phyloP scores from a whole-genome alignment of 2,888 invertebrate genomes.

The Drosophila prostipennis region DNA sequence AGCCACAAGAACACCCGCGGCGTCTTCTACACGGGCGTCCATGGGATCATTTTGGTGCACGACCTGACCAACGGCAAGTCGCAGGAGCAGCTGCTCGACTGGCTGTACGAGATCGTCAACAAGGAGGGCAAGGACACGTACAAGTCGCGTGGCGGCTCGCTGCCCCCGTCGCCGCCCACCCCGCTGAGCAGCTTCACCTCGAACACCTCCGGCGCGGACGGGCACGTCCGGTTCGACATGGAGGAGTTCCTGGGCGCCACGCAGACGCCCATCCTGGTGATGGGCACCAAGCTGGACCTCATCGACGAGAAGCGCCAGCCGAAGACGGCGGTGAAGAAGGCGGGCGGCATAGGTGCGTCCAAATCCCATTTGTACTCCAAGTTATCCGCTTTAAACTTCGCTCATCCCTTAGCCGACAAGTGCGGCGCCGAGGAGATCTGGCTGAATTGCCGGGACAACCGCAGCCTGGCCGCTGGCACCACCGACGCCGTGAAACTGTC shows the following conservation, averaged over 20 bases:
- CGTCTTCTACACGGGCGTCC: constrained; percentile 96
- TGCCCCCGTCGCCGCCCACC: constrained; percentile 45
- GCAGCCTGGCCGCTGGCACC: constrained; percentile 96
- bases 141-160: constrained; percentile 53
- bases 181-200: constrained; percentile 35
- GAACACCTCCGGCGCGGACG: constrained; percentile 18
- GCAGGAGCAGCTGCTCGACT: constrained; percentile 95
- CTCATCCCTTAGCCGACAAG: constrained; percentile 89
- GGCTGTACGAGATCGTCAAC: constrained; percentile 95
- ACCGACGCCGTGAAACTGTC: constrained; percentile 97
- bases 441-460: constrained; percentile 89
- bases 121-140: constrained; percentile 86
- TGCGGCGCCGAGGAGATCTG: constrained; percentile 97
- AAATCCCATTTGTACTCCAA: too few relatives aligned
- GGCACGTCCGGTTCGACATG: constrained; percentile 87
- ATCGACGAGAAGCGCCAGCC: constrained; percentile 89
- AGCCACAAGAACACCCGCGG: constrained; percentile 96
- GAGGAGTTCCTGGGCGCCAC: constrained; percentile 94
- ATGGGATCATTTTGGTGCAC: constrained; percentile 98
- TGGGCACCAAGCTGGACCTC: constrained; percentile 96
- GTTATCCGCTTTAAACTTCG: too few relatives aligned
- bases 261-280: constrained; percentile 96
- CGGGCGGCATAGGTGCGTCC: constrained; percentile 81
- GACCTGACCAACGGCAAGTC: constrained; percentile 98
- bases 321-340: constrained; percentile 78